Evolutionary conservation across 2,888 invertebrate species (phyloP).

Genomic region (Meteorus colon): DNA sequence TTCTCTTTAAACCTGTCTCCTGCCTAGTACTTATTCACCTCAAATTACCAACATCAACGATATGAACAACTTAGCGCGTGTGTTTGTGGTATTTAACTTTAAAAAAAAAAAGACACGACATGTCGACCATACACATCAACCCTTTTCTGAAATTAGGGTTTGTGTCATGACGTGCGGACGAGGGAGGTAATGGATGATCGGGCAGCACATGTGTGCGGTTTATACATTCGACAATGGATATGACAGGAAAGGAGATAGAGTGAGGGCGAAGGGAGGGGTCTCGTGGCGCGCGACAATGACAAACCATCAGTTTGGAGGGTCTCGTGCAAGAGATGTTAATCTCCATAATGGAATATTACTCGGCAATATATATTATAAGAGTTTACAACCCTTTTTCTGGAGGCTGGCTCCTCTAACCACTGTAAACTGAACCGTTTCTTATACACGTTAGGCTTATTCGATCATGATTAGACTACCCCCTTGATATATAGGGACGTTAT

Average conservation of each 20-base stretch:
- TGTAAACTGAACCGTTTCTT: slow-evolving; percentile 50
- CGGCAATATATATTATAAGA: slow-evolving; percentile 43
- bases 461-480: slow-evolving; percentile 30
- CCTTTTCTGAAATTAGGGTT: slow-evolving; percentile 58
- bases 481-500: neutral
- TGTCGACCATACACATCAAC: slow-evolving; percentile 33
- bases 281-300: slow-evolving; percentile 45
- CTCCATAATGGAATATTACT: slow-evolving; percentile 53
- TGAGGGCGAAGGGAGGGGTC: slow-evolving; percentile 28
- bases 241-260: neutral
- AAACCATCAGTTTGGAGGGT: slow-evolving; percentile 34
- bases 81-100: slow-evolving; percentile 25
- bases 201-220: neutral
- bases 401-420: slow-evolving; percentile 43
- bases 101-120: slow-evolving; percentile 23
- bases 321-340: slow-evolving; percentile 45
- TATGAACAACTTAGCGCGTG: slow-evolving; percentile 43
- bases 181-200: slow-evolving; percentile 17
- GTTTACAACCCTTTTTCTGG: slow-evolving; percentile 39
- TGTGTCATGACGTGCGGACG: slow-evolving; percentile 32
- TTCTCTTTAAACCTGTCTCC: too few relatives aligned
- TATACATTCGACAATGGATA: neutral
- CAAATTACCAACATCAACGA: slow-evolving; percentile 18
- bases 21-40: slow-evolving; percentile 2
- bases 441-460: slow-evolving; percentile 14